These are phyloP conservation scores for Leucopsar rothschildi DNA, from an alignment of 2,113 vertebrate genomes.

Conservation along the genomic window DNA sequence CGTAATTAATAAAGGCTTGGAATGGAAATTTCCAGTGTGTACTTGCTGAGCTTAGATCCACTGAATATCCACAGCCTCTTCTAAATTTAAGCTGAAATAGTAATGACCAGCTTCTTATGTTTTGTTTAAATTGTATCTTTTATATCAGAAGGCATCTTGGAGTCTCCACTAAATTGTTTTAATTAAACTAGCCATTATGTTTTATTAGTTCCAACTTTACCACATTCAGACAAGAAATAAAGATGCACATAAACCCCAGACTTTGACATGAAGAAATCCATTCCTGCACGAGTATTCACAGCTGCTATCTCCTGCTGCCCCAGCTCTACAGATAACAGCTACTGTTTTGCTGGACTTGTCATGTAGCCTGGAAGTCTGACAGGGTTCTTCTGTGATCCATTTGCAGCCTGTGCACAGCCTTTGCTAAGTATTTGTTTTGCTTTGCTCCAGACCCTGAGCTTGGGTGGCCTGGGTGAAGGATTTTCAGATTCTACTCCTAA, in stretches of 20 bases:
- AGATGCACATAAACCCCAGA: neutral
- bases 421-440: neutral
- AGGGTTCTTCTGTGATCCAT: neutral
- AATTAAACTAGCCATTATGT: slow-evolving; percentile 48
- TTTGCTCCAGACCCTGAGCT: neutral
- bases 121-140: slow-evolving; percentile 23
- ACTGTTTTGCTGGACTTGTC: slow-evolving; percentile 41
- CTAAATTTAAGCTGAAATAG: neutral
- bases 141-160: slow-evolving; percentile 41
- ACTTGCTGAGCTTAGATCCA: neutral
- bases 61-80: slow-evolving; percentile 8
- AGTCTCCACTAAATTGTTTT: slow-evolving; percentile 51
- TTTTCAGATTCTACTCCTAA: neutral
- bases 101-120: slow-evolving; percentile 6
- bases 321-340: slow-evolving; percentile 25
- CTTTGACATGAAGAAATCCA: slow-evolving; percentile 4
- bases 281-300: neutral
- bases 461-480: slow-evolving; percentile 16
- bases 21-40: slow-evolving; percentile 57
- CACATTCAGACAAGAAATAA: slow-evolving; percentile 15
- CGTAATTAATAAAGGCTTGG: slow-evolving; percentile 54
- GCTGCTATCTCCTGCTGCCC: slow-evolving; percentile 24
- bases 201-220: slow-evolving; percentile 36
- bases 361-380: neutral
- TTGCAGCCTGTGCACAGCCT: neutral